Conservation (phyloP, 2,888 invertebrate species). For the Papilio gigon region DNA sequence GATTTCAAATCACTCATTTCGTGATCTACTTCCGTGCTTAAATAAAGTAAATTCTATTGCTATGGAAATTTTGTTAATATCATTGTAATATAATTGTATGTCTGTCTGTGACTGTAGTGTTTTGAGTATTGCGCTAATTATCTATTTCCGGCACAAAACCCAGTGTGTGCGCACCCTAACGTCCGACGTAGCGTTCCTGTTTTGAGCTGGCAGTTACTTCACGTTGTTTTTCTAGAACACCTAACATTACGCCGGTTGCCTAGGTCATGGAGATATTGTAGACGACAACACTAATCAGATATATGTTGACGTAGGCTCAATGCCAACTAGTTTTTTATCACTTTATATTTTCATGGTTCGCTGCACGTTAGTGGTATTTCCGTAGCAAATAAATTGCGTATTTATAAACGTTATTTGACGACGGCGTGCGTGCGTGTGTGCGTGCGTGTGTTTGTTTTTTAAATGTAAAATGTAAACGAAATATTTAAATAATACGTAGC, state of each 20-base stretch:
- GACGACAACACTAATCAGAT: conserved; percentile 17
- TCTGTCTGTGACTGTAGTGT: background rate
- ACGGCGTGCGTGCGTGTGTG: conserved; percentile 1
- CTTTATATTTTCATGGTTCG: conserved; percentile 24
- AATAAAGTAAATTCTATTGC: no score
- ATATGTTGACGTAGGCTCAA: conserved; percentile 22
- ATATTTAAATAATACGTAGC: conserved; percentile 17
- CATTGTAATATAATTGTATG: background rate
- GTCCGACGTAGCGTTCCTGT: conserved; percentile 33
- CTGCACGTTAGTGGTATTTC: conserved; percentile 34
- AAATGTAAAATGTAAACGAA: conserved; percentile 2
- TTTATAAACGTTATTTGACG: conserved; percentile 35
- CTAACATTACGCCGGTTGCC: conserved; percentile 47
- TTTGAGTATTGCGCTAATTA: background rate
- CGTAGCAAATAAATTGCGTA: conserved; percentile 30
- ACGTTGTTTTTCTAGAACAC: conserved; percentile 32
- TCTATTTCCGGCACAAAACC: background rate
- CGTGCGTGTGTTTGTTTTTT: background rate
- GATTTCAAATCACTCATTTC: no score
- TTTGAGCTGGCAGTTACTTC: conserved; percentile 32
- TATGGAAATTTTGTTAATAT: background rate
- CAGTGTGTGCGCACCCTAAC: conserved; percentile 22
- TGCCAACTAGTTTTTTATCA: conserved; percentile 30
- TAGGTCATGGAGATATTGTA: conserved; percentile 47
- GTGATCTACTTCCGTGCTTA: no score